Evolutionary conservation across 92 coral and sea anemone genomes (phyloP).

Genomic region (Heliopora coerulea): DNA sequence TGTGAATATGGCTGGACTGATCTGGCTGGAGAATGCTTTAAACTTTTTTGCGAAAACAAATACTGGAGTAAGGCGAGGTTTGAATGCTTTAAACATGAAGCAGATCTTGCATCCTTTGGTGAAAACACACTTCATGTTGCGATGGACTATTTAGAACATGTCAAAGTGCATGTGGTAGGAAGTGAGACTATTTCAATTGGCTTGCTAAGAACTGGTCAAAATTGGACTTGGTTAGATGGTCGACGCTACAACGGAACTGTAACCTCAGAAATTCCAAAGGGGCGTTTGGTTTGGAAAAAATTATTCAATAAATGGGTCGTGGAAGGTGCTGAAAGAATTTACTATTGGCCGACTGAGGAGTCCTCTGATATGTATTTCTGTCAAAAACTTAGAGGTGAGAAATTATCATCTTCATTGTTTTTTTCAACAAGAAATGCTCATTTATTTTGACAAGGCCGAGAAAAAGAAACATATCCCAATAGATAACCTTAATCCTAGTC

Average conservation of each 20-base stretch:
- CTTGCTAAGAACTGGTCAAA: background rate
- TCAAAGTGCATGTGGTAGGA: background rate
- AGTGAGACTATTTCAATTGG: background rate
- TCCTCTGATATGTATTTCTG: background rate
- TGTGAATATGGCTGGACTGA: conserved; percentile 35
- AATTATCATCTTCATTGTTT: background rate
- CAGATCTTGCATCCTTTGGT: conserved; percentile 14
- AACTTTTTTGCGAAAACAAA: conserved; percentile 15
- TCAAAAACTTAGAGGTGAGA: conserved; percentile 25
- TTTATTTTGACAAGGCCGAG: too few relatives aligned
- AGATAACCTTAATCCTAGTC: too few relatives aligned
- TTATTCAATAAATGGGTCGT: background rate
- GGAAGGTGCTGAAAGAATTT: background rate
- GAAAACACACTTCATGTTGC: background rate
- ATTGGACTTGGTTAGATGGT: conserved; percentile 33
- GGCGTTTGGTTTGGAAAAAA: conserved; percentile 10
- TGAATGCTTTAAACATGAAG: conserved; percentile 13
- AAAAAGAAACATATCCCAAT: too few relatives aligned
- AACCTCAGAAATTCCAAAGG: background rate
- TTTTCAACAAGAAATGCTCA: too few relatives aligned
- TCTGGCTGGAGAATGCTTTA: conserved; percentile 17
- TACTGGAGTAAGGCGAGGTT: conserved; percentile 11
- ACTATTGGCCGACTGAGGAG: background rate
- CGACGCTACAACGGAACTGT: background rate
- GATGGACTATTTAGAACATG: conserved; percentile 27